phyloP scores from a whole-genome alignment of 2,888 invertebrate species.

The Crioceris asparagi region DNA sequence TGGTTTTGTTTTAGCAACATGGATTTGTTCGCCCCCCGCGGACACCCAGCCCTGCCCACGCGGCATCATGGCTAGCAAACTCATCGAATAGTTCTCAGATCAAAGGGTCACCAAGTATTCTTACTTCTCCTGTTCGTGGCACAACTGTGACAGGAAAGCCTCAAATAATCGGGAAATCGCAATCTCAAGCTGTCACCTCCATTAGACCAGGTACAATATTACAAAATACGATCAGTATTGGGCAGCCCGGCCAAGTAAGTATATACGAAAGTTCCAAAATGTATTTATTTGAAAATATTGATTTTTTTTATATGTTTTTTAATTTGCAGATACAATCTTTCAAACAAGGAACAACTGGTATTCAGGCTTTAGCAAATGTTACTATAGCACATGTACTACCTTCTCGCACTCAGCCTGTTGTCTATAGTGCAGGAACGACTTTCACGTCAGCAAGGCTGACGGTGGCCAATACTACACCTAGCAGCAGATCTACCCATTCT shows the following conservation, averaged over 20 bases:
- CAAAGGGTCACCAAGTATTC: slow-evolving; percentile 34
- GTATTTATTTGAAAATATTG: slow-evolving; percentile 3
- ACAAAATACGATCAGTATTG: slow-evolving; percentile 36
- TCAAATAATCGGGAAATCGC: slow-evolving; percentile 32
- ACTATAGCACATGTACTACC: slow-evolving; percentile 36
- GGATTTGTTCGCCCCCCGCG: slow-evolving; percentile 34
- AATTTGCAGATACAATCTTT: slow-evolving; percentile 26
- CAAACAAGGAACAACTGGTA: slow-evolving; percentile 30
- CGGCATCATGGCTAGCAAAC: slow-evolving; percentile 34
- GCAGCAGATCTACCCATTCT: slow-evolving; percentile 19
- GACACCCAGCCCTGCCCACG: slow-evolving; percentile 36
- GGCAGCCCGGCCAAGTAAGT: slow-evolving; percentile 33
- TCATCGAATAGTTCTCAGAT: slow-evolving; percentile 34
- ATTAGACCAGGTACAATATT: slow-evolving; percentile 35
- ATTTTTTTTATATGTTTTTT: slow-evolving; percentile 4
- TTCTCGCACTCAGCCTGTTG: slow-evolving; percentile 35
- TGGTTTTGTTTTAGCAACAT: slow-evolving; percentile 18
- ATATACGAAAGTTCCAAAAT: background rate
- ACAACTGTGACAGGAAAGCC: slow-evolving; percentile 32
- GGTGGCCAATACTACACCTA: slow-evolving; percentile 28
- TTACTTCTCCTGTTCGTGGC: slow-evolving; percentile 34
- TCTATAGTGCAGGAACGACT: slow-evolving; percentile 31
- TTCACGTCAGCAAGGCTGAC: slow-evolving; percentile 32
- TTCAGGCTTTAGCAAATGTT: slow-evolving; percentile 33
- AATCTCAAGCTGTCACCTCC: slow-evolving; percentile 29